These are phyloP conservation scores for Sympetrum striolatum DNA, from an alignment of 2,888 invertebrate genomes.

Conservation along the genomic window DNA sequence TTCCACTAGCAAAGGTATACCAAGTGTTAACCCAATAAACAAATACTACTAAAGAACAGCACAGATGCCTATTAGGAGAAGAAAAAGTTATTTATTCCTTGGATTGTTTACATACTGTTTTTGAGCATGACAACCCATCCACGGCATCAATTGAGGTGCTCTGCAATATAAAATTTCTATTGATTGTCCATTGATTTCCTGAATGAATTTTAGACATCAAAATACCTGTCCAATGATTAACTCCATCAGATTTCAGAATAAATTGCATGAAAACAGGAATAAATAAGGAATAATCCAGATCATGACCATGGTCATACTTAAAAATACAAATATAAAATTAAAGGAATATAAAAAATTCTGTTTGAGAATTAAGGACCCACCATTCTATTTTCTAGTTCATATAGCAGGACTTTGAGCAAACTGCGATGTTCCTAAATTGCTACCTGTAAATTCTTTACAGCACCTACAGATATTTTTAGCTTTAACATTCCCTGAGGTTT, in stretches of 20 bases:
- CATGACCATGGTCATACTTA: too few relatives aligned
- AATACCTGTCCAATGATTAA: neutral
- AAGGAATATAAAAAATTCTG: neutral
- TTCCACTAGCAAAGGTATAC: too few relatives aligned
- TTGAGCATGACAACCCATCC: neutral
- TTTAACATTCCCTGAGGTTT: slow-evolving; percentile 88
- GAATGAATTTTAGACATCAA: neutral
- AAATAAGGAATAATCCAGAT: too few relatives aligned
- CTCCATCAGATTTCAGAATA: neutral
- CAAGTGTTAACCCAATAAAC: neutral
- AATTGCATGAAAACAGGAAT: neutral
- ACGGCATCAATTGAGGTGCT: neutral
- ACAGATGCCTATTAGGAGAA: neutral
- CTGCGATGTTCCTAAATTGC: slow-evolving; percentile 86
- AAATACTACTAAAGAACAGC: too few relatives aligned
- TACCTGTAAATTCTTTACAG: slow-evolving; percentile 84
- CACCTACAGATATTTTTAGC: slow-evolving; percentile 81
- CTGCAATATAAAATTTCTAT: neutral
- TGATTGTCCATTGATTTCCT: too few relatives aligned
- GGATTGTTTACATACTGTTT: neutral
- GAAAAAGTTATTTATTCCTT: neutral
- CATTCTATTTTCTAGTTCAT: slow-evolving; percentile 81
- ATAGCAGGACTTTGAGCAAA: slow-evolving; percentile 75
- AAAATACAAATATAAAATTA: neutral
- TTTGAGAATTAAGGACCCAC: slow-evolving; percentile 56